Evolutionary conservation across 2,113 vertebrate species (phyloP).

Genomic region (Pelecanoides urinatrix): DNA sequence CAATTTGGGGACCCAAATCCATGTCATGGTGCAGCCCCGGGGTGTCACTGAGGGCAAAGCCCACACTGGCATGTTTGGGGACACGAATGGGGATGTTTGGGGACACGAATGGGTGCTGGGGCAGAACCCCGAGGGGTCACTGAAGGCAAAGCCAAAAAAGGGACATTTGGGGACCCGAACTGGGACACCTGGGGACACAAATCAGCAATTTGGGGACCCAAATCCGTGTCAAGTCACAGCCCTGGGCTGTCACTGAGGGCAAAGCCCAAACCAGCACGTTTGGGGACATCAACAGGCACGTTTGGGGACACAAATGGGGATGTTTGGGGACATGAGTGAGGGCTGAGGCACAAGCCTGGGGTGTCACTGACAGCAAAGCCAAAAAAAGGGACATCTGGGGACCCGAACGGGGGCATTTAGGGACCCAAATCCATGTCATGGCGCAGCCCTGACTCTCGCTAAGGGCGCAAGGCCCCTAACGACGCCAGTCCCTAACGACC

Average conservation of each 20-base stretch:
- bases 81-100: rapidly evolving
- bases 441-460: too few relatives aligned
- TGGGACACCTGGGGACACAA: too few relatives aligned
- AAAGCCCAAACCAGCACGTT: not conserved
- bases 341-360: too few relatives aligned
- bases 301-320: not conserved
- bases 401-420: not conserved
- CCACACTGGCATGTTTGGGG: rapidly evolving
- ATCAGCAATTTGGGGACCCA: too few relatives aligned
- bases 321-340: not conserved
- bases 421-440: too few relatives aligned
- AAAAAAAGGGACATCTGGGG: not conserved
- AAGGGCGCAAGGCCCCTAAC: not conserved
- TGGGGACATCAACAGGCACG: not conserved
- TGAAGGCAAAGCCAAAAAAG: not conserved
- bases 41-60: not conserved
- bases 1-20: too few relatives aligned
- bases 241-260: not conserved
- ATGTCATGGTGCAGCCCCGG: too few relatives aligned
- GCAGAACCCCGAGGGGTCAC: too few relatives aligned
- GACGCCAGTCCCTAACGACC: too few relatives aligned
- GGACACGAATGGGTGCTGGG: rapidly evolving
- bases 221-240: too few relatives aligned
- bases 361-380: not conserved
- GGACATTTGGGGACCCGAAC: too few relatives aligned